Evolutionary conservation across 2,113 vertebrate species (phyloP).

Genomic region (Mustelus asterias): DNA sequence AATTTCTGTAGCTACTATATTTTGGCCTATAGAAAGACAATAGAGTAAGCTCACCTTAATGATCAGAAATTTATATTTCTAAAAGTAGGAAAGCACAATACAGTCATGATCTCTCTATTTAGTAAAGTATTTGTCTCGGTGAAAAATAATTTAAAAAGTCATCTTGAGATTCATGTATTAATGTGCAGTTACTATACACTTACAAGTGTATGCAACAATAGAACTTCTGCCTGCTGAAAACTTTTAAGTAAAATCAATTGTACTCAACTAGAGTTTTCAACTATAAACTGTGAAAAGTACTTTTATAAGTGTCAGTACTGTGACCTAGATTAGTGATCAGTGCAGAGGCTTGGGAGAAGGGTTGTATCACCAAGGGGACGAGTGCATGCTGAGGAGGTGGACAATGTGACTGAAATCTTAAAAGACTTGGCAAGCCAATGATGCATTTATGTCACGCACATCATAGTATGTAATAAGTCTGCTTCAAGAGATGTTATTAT

Average conservation of each 20-base stretch:
- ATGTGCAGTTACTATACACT: background rate
- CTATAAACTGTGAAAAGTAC: background rate
- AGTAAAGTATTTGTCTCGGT: background rate
- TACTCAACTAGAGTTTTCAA: no score
- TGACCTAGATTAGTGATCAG: background rate
- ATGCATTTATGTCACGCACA: background rate
- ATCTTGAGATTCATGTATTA: background rate
- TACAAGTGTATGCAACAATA: background rate
- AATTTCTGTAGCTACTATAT: background rate
- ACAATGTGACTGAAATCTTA: conserved; percentile 23
- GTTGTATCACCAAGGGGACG: background rate
- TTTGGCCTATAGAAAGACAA: background rate
- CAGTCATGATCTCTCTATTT: background rate
- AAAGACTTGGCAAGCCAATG: background rate
- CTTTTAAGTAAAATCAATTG: background rate
- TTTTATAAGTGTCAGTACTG: background rate
- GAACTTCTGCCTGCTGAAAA: background rate
- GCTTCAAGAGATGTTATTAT: background rate
- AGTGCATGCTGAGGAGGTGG: background rate
- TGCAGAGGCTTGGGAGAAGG: background rate
- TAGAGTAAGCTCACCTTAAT: background rate
- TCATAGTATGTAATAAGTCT: background rate
- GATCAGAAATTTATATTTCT: background rate
- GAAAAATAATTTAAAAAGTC: background rate
- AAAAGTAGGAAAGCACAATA: background rate